These are phyloP conservation scores for Calephelis virginiensis DNA, from an alignment of 1,140 invertebrate genomes.

Conservation along the genomic window DNA sequence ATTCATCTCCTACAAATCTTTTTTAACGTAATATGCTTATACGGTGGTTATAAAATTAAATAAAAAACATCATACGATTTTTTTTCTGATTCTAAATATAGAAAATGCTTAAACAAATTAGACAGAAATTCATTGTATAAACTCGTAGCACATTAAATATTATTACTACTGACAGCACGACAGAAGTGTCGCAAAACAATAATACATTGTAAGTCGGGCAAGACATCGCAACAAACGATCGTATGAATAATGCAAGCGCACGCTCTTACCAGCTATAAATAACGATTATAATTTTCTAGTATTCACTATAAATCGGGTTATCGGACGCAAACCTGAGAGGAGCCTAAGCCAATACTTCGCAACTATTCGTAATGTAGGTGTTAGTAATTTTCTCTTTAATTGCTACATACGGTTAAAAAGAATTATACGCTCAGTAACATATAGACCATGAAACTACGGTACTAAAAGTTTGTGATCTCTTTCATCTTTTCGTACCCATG, in stretches of 20 bases:
- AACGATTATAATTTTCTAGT: constrained; percentile 63
- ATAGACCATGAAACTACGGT: too few relatives aligned
- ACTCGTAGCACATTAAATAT: background rate
- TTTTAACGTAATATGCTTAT: too few relatives aligned
- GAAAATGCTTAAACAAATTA: background rate
- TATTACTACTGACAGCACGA: constrained; percentile 21
- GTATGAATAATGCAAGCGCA: constrained; percentile 57
- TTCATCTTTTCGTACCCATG: too few relatives aligned
- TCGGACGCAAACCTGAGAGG: constrained; percentile 33
- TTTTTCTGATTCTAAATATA: background rate
- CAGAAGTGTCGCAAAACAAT: constrained; percentile 28
- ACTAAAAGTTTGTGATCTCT: too few relatives aligned
- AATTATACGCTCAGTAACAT: background rate
- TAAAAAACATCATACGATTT: background rate
- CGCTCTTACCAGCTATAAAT: constrained; percentile 48
- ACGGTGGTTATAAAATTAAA: background rate
- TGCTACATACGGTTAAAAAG: constrained; percentile 27
- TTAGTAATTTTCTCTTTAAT: constrained; percentile 35
- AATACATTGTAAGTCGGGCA: constrained; percentile 34
- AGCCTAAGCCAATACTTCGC: constrained; percentile 29
- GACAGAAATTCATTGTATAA: background rate
- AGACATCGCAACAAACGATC: constrained; percentile 39
- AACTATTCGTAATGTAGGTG: constrained; percentile 35
- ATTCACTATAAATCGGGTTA: constrained; percentile 47
- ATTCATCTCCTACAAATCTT: too few relatives aligned